Evolutionary conservation across 2,888 invertebrate species (phyloP), one percentile per base, ranked within the genome.

Genomic region (Perithous albicinctus): DNA sequence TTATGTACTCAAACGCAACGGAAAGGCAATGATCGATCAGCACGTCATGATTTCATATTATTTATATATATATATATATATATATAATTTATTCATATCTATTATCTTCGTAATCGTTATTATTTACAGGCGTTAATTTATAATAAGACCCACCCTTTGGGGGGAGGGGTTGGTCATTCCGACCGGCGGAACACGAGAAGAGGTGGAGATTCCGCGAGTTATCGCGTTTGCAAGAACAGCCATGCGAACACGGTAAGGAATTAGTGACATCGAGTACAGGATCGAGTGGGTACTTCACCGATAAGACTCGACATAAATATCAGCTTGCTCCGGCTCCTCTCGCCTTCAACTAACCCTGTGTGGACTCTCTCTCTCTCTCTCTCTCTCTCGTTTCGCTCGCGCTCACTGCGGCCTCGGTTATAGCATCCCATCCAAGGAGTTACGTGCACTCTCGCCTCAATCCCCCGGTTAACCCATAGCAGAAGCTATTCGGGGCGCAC

Each of bases 1-100:
- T 38, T 56, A 70, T 69, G 48, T 64, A 77, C 64, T 67, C 63
- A 59, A 73, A 76, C 64, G 56, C 32, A 59, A 74, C 73, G 70
- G 69, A 77, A 84, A 84, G 81, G 76, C 82, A 72, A 79, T 79
- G 76, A 81, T 59, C 75, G 64, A 72, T 82, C 77, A 77, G 76
- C 78, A 66, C 75, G 67, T 80, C 63, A 29, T 74, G 63, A 70
- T 41, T 82, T 70, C 54, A 15, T 69, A 26, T 76, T n/a, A 29
- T 59, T 64, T 29, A 20, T 59, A 67, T 64, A 59, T 32, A 78
- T 64, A 56, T 29, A 20, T 59, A 67, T 64, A 59, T 32, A 78
- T 64, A 56, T 61, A 56, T 56, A 15, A 38, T 56, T 23, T 41
- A 26, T 46, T 41, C 59, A 72, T 63, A 63, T 32, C 41, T 70